Evolutionary conservation across 1,140 invertebrate genomes (phyloP).

Genomic region (Cepaea nemoralis): DNA sequence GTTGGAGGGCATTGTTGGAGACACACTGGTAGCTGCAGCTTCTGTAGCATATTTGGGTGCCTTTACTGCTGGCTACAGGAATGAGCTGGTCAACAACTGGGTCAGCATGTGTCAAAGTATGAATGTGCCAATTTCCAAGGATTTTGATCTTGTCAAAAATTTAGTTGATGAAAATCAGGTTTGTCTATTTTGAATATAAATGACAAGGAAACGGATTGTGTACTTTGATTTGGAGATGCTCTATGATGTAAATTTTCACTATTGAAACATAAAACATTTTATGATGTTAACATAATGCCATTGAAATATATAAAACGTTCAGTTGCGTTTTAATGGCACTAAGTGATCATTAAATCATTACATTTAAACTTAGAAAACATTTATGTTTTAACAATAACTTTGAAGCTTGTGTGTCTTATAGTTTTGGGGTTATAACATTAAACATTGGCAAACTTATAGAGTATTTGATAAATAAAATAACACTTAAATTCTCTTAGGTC

Average conservation of each 20-base stretch:
- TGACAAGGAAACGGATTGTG: not conserved
- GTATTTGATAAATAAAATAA: too few species aligned
- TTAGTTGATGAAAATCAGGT: slow-evolving; percentile 79
- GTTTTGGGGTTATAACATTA: too few species aligned
- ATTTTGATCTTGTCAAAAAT: slow-evolving; percentile 79
- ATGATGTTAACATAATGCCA: not conserved
- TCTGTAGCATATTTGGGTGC: slow-evolving; percentile 69
- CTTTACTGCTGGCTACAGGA: slow-evolving; percentile 66
- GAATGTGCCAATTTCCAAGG: slow-evolving; percentile 67
- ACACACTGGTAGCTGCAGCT: slow-evolving; percentile 67
- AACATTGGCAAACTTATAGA: too few species aligned
- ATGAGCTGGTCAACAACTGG: slow-evolving; percentile 61
- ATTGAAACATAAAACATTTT: not conserved
- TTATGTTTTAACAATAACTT: too few species aligned
- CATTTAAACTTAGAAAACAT: too few species aligned
- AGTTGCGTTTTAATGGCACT: too few species aligned
- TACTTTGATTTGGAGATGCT: not conserved
- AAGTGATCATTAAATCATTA: too few species aligned
- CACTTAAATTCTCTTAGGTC: too few species aligned
- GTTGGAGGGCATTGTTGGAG: slow-evolving; percentile 67
- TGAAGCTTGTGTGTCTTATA: too few species aligned
- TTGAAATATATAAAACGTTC: too few species aligned
- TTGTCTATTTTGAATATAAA: not conserved
- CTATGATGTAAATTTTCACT: not conserved
- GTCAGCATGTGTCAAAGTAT: slow-evolving; percentile 54